These are phyloP conservation scores for Gallinago paraguaiae DNA, from an alignment of 2,113 vertebrate species.

Conservation along the genomic window DNA sequence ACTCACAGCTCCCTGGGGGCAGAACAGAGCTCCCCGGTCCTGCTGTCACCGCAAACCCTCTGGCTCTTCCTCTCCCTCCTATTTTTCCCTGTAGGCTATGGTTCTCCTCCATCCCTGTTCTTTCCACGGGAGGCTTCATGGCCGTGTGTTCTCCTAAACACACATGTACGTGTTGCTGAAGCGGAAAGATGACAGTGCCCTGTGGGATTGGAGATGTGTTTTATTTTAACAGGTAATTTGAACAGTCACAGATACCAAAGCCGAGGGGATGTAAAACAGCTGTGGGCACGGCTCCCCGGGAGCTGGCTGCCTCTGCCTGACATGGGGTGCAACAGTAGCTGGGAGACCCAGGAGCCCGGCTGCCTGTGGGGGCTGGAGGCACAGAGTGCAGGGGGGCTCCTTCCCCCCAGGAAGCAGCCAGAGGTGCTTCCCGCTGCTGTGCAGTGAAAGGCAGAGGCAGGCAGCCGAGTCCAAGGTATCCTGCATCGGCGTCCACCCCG, in stretches of 20 bases:
- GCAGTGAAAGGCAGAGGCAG: neutral
- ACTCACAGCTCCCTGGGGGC: neutral
- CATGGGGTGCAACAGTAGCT: neutral
- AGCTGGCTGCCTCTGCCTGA: neutral
- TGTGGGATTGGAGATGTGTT: constrained; percentile 40
- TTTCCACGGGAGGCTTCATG: neutral
- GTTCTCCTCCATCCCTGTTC: neutral
- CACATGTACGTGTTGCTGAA: accelerated
- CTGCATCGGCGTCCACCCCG: neutral
- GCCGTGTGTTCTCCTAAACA: neutral
- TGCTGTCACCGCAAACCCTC: neutral
- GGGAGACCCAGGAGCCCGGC: neutral
- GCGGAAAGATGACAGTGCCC: neutral
- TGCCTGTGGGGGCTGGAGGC: neutral
- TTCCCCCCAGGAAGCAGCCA: neutral
- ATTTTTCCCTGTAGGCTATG: neutral
- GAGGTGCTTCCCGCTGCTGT: neutral
- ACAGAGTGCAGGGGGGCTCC: neutral
- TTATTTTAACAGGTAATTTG: constrained; percentile 65
- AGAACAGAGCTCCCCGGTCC: accelerated
- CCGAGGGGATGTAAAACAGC: constrained; percentile 11
- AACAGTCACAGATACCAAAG: constrained; percentile 68
- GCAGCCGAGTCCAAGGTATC: neutral
- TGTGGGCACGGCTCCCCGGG: constrained; percentile 27
- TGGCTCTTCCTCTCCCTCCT: neutral